Evolutionary conservation across 92 coral and sea anemone genomes (phyloP), one percentile per base, ranked within the genome.

Genomic region (Palythoa heliodiscus): DNA sequence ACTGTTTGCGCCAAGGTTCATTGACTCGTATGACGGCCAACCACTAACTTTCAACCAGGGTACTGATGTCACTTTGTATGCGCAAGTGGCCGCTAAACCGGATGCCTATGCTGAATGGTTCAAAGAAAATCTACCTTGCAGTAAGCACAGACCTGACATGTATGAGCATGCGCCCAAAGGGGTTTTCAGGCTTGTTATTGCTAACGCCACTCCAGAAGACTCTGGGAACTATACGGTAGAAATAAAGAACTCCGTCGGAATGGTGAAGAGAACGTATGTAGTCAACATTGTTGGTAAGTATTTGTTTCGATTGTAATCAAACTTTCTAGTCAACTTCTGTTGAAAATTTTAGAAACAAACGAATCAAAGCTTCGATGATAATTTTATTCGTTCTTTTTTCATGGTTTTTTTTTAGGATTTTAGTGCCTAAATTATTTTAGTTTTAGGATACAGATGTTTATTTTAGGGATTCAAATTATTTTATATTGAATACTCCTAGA

Each of bases 21-120:
- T 69, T 9, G 93, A 82, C 64, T 92, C 83, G 22, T 83, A 83
- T 6, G 93, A 87, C 53, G 97, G 91, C 22, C 82, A 83, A 81
- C 92, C 95, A 37, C 66, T 89, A 29, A 78, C 79, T 13, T 89
- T 91, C 66, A 89, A 91, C 71, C 91, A 95, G 15, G 95, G 93
- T 66, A 89, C 92, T 16, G 97, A 97, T 58, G 87, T 97, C 38
- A 90, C 90, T 25, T 84, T 97, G 47, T 77, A 73, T 38, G 92
- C 90, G 12, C 91, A 89, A 43, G 92, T 97, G 54, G 91, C 83
- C 52, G 99, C 97, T 17, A 91, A 90, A 71, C 99, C 99, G 2
- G 89, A 90, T 55, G 97, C 99, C 20, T 91, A 97, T 17, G 89
- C 92, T 63, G 91, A 92, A 69, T 97, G 99, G 99, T 93, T 91